Conservation (phyloP, 2,888 invertebrate species). For the Nomada flava region DNA sequence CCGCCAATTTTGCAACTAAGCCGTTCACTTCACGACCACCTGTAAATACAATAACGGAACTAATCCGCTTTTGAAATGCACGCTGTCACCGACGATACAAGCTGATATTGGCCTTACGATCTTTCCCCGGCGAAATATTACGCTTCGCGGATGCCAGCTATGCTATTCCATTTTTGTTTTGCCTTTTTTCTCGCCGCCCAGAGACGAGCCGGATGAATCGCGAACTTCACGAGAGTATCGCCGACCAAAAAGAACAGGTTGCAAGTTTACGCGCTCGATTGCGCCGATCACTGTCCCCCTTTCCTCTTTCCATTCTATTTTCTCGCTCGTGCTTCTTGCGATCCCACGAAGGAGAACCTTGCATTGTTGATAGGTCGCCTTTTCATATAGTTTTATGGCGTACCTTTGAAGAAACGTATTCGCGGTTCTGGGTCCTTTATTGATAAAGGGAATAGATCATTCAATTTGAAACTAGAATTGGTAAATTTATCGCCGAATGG, state of each 20-base stretch:
- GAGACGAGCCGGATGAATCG: slow-evolving; percentile 41
- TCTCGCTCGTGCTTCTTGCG: neutral
- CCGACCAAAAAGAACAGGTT: neutral
- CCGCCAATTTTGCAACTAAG: slow-evolving; percentile 69
- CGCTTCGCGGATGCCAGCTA: slow-evolving; percentile 54
- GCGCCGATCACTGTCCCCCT: neutral
- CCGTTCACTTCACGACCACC: slow-evolving; percentile 69
- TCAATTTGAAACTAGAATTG: too few relatives aligned
- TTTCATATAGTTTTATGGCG: too few relatives aligned
- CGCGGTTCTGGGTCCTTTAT: too few relatives aligned
- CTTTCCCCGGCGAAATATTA: slow-evolving; percentile 63
- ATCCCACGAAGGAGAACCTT: too few relatives aligned
- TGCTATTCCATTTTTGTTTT: slow-evolving; percentile 24
- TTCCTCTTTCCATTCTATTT: too few relatives aligned
- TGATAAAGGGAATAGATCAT: too few relatives aligned
- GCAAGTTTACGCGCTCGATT: slow-evolving; percentile 5
- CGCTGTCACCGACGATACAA: slow-evolving; percentile 55
- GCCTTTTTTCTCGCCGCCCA: too few relatives aligned
- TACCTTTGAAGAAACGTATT: too few relatives aligned
- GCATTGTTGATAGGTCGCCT: too few relatives aligned
- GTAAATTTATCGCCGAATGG: too few relatives aligned
- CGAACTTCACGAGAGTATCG: slow-evolving; percentile 22
- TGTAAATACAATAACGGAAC: slow-evolving; percentile 71
- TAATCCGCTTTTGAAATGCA: slow-evolving; percentile 73
- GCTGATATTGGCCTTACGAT: slow-evolving; percentile 68